These are phyloP conservation scores for Stenurella melanura DNA, from an alignment of 2,888 invertebrate genomes.

Conservation along the genomic window DNA sequence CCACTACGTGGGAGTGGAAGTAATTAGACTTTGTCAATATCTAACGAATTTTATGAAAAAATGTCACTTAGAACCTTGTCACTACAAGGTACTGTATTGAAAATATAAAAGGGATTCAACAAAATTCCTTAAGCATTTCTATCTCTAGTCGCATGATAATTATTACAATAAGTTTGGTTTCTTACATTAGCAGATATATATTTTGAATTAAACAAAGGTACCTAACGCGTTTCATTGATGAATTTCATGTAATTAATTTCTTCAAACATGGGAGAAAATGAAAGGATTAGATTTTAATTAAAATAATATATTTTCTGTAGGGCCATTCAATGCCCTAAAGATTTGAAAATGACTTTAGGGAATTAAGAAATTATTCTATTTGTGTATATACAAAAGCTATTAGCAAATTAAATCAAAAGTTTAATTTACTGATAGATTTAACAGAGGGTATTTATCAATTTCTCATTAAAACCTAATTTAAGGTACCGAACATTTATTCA, in stretches of 20 bases:
- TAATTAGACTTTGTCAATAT: no score
- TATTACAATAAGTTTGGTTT: no score
- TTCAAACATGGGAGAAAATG: not conserved
- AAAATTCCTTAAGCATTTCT: no score
- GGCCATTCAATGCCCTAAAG: conserved; percentile 19
- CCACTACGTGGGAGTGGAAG: no score
- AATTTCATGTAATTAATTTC: not conserved
- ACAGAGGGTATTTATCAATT: conserved; percentile 23
- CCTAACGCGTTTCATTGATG: not conserved
- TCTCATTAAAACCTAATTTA: conserved; percentile 30
- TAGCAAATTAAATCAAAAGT: conserved; percentile 36
- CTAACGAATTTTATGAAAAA: no score
- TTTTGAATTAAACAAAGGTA: no score
- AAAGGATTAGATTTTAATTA: conserved; percentile 23
- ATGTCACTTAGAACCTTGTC: no score
- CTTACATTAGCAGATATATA: no score
- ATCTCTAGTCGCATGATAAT: no score
- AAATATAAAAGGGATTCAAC: no score
- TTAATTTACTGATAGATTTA: conserved; percentile 27
- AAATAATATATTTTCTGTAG: conserved; percentile 14
- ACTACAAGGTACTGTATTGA: no score
- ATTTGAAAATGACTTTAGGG: conserved; percentile 20
- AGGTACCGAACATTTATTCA: not conserved
- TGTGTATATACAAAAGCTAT: conserved; percentile 30
- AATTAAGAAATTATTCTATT: conserved; percentile 24